Conservation (phyloP, 2,888 invertebrate species). For the Darwinula stevensoni region DNA sequence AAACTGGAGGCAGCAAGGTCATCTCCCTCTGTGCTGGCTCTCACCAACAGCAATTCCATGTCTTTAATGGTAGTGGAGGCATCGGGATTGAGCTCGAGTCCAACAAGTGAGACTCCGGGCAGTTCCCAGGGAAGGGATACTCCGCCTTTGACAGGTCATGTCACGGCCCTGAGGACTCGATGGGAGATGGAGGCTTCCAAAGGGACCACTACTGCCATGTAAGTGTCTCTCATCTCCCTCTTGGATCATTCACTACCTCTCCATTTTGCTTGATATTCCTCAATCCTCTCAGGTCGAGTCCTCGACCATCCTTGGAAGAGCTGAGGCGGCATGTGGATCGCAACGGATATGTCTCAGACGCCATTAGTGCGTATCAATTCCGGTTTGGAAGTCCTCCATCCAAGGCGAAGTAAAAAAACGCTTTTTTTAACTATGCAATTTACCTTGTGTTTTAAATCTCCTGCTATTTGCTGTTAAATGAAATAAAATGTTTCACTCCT, state of each 20-base stretch:
- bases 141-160: conserved; percentile 14
- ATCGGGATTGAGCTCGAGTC: neutral
- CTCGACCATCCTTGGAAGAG: conserved; percentile 12
- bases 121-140: no score
- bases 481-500: no score
- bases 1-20: conserved; percentile 13
- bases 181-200: conserved; percentile 15
- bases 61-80: no score
- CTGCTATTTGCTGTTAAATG: no score
- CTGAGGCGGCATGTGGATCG: conserved; percentile 12
- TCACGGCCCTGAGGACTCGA: conserved; percentile 14
- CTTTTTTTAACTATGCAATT: no score
- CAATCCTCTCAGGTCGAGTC: no score
- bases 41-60: no score
- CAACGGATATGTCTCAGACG: conserved; percentile 12
- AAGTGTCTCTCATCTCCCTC: conserved; percentile 3
- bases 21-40: conserved; percentile 9
- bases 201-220: conserved; percentile 4
- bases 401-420: no score
- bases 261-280: no score
- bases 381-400: no score
- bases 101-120: neutral
- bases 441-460: no score
- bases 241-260: no score
- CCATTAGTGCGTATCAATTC: conserved; percentile 1